Evolutionary conservation across 2,113 vertebrate species (phyloP).

Genomic region (Clarias magur): DNA sequence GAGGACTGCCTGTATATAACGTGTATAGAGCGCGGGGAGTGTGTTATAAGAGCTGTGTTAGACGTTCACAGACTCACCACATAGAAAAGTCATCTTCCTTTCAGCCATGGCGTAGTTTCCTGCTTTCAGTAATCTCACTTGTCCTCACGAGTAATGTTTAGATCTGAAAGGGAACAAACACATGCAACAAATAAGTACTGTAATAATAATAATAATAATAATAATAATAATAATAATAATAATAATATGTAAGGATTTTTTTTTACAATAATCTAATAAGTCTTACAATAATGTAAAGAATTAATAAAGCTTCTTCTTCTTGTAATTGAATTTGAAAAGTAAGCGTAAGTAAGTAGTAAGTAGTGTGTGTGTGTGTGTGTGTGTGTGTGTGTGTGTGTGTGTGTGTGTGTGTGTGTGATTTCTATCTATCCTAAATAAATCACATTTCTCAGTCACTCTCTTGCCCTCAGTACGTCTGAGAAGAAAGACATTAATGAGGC

Average conservation of each 20-base stretch:
- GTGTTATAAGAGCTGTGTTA: neutral
- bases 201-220: neutral
- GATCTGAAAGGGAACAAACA: conserved; percentile 54
- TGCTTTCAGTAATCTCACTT: conserved; percentile 35
- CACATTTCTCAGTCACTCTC: conserved; percentile 48
- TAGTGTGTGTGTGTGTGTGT: conserved; percentile 7
- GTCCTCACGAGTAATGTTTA: conserved; percentile 49
- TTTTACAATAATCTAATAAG: too few relatives aligned
- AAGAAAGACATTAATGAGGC: conserved; percentile 64
- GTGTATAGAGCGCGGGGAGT: neutral
- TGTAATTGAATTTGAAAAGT: neutral
- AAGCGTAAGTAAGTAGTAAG: too few relatives aligned
- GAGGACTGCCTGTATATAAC: too few relatives aligned
- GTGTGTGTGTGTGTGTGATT: neutral
- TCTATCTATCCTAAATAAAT: conserved; percentile 37
- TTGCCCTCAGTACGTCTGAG: conserved; percentile 42
- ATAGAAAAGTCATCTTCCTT: conserved; percentile 73
- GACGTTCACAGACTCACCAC: conserved; percentile 69
- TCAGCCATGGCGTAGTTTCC: conserved; percentile 67
- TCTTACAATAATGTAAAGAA: too few relatives aligned
- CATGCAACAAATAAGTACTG: neutral
- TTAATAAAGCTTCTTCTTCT: neutral
- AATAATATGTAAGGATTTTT: too few relatives aligned
- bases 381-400: neutral
- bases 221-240: neutral